Percentiles rank a stretch among this genome's conserved stretches.
These are phyloP conservation scores for Aspidiotus rigidus DNA, from an alignment of 2,888 invertebrate genomes.

Conservation along the genomic window DNA sequence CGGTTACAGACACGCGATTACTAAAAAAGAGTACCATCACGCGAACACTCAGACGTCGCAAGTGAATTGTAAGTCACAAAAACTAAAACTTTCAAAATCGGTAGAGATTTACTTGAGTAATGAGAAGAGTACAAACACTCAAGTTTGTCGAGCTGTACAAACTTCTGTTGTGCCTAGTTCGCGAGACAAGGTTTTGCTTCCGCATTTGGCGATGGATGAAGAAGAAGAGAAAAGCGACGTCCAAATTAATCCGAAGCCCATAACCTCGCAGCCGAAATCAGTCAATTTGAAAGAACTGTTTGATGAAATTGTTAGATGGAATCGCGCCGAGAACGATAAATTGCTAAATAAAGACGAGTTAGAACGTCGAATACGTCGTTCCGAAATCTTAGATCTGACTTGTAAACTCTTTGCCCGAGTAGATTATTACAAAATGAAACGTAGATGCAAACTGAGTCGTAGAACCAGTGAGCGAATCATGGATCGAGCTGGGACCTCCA, in stretches of 20 bases:
- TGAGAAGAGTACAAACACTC: background rate
- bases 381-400: conserved; percentile 4
- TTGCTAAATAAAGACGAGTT: background rate
- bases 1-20: conserved; percentile 64
- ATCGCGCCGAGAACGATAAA: conserved; percentile 1
- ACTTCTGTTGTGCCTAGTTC: background rate
- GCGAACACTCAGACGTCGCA: conserved; percentile 58
- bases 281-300: background rate
- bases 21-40: conserved; percentile 65
- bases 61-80: no score
- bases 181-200: background rate
- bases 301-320: conserved; percentile 1
- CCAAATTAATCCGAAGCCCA: no score
- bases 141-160: background rate
- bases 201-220: no score
- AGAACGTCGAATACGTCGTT: background rate
- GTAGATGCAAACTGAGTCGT: background rate
- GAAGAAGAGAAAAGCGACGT: no score
- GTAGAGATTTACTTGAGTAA: background rate
- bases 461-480: background rate
- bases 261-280: no score
- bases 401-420: conserved; percentile 8
- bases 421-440: conserved; percentile 13
- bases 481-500: conserved; percentile 50
- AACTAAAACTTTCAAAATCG: background rate